Evolutionary conservation across 2,888 invertebrate species (phyloP), one percentile per base, ranked within the genome.

Genomic region (Drosophila bunnanda): DNA sequence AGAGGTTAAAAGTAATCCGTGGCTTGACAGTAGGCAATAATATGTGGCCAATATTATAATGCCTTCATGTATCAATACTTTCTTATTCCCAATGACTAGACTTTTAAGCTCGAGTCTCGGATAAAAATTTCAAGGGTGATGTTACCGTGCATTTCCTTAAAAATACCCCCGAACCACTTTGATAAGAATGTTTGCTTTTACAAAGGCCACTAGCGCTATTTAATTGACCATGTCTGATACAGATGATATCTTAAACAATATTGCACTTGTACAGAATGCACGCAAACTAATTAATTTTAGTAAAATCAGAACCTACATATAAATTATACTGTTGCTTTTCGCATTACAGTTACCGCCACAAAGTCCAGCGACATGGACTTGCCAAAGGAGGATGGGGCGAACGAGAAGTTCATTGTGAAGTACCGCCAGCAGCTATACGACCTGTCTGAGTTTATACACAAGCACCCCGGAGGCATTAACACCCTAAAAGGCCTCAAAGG

Each of bases 381-480:
- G 3, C 46, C 38, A 12, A 60, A 62, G 30, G 56, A 62, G 44
- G 25, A 62, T 22, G 81, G 70, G 22, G 46, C 72, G 12, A 57
- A 44, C 13, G 66, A 88, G 4, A 85, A 80, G 69, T 88, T 89
- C 59, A 85, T 93, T 20, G 92, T 92, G 1, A 90, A 89, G 75
- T 94, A 93, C 87, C 92, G 93, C 67, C 93, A 93, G 10, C 92
- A 93, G 39, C 91, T 91, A 54, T 96, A 96, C 91, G 94, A 96
- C 88, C 93, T 96, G 59, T 92, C 93, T 52, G 91, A 93, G 38
- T 96, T 96, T 86, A 81, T 96, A 56, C 93, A 93, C 57, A 95
- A 96, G 80, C 96, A 96, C 91, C 96, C 96, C 0, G 96, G 96
- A 0, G 96, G 96, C 0, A 90, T 94, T 0, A 95, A 94, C 80